Evolutionary conservation across 2,113 vertebrate species (phyloP).

Genomic region (Mugil cephalus): DNA sequence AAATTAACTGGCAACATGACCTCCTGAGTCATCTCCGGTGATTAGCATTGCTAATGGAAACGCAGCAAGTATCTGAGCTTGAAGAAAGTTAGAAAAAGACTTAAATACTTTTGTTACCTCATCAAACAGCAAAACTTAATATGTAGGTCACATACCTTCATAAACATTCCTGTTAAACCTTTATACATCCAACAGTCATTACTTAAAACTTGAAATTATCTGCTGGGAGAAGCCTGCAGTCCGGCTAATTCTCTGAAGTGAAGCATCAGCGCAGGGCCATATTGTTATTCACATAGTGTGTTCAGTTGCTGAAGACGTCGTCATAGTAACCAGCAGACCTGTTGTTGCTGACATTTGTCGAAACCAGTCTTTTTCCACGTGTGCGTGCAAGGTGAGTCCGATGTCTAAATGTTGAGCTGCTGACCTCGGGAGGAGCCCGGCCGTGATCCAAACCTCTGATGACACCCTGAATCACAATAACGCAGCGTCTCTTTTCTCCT

Average conservation of each 20-base stretch:
- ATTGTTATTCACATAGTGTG: slow-evolving; percentile 83
- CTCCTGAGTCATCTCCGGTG: too few species aligned
- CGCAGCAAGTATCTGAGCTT: background rate
- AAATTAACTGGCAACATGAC: too few species aligned
- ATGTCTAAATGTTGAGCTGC: slow-evolving; percentile 60
- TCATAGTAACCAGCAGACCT: slow-evolving; percentile 80
- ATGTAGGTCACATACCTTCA: background rate
- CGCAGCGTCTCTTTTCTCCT: slow-evolving; percentile 4
- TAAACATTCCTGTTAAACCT: background rate
- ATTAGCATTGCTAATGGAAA: too few species aligned
- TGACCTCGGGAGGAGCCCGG: slow-evolving; percentile 46
- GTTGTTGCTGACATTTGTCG: slow-evolving; percentile 79
- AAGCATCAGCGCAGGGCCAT: slow-evolving; percentile 49
- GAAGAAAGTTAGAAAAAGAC: background rate
- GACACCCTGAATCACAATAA: slow-evolving; percentile 47
- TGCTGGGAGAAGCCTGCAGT: slow-evolving; percentile 31
- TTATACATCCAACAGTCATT: slow-evolving; percentile 32
- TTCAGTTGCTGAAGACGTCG: slow-evolving; percentile 75
- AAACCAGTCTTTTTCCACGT: slow-evolving; percentile 54
- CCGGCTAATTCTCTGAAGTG: slow-evolving; percentile 69
- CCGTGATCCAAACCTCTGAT: slow-evolving; percentile 28
- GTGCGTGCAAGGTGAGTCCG: slow-evolving; percentile 50
- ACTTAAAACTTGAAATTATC: slow-evolving; percentile 41
- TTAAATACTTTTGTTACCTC: background rate
- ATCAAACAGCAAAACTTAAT: background rate